These are phyloP conservation scores for Samia ricini DNA, from an alignment of 1,140 invertebrate genomes.

Conservation along the genomic window DNA sequence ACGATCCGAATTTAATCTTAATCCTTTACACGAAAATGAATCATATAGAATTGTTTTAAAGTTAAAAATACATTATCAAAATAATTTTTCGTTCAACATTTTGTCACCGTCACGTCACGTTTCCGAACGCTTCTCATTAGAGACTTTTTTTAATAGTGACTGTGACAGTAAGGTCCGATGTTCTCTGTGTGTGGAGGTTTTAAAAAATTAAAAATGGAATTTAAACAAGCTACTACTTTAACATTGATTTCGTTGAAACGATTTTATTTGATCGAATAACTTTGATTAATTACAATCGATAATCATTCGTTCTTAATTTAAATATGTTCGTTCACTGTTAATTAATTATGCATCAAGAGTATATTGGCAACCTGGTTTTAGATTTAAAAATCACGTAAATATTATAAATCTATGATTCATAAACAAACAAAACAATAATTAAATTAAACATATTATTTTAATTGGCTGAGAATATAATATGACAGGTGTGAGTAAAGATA, in stretches of 20 bases:
- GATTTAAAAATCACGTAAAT: too few relatives aligned
- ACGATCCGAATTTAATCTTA: slow-evolving; percentile 32
- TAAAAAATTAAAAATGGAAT: slow-evolving; percentile 57
- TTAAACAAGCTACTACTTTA: slow-evolving; percentile 65
- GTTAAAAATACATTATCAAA: slow-evolving; percentile 28
- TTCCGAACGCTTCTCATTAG: slow-evolving; percentile 53
- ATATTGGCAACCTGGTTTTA: too few relatives aligned
- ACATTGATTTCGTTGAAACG: slow-evolving; percentile 36
- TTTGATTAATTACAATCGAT: slow-evolving; percentile 38
- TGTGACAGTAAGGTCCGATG: slow-evolving; percentile 37
- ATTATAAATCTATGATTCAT: too few relatives aligned
- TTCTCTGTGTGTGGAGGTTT: slow-evolving; percentile 20
- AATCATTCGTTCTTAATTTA: too few relatives aligned
- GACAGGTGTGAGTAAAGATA: slow-evolving; percentile 26
- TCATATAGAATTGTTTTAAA: slow-evolving; percentile 28
- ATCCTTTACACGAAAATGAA: slow-evolving; percentile 24
- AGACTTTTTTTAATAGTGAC: slow-evolving; percentile 53
- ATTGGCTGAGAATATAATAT: slow-evolving; percentile 17
- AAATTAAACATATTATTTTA: too few relatives aligned
- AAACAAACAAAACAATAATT: too few relatives aligned
- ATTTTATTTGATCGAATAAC: slow-evolving; percentile 36
- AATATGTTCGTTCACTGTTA: too few relatives aligned
- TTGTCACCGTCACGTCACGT: slow-evolving; percentile 62
- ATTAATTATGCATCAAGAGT: too few relatives aligned
- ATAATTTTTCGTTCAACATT: slow-evolving; percentile 50